A percentile compares a stretch with the other conserved stretches of the same genome.
phyloP scores from a whole-genome alignment of 92 coral and sea anemone genomes.

The Paramuricea clavata region DNA sequence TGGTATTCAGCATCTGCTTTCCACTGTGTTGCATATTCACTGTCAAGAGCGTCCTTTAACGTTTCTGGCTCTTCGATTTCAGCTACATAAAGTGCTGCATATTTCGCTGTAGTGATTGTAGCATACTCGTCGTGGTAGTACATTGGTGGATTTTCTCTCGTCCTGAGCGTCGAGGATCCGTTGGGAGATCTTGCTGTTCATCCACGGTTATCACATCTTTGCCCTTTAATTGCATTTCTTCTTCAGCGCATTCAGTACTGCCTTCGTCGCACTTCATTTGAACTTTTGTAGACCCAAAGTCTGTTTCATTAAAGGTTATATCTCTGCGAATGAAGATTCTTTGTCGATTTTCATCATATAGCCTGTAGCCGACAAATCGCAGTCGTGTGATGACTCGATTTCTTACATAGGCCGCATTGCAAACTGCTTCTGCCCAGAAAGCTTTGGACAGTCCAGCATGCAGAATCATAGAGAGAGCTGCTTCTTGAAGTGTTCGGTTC shows the following conservation, averaged over 20 bases:
- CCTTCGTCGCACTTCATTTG: not conserved
- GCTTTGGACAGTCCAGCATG: too few relatives aligned
- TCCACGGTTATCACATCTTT: not conserved
- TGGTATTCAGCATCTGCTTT: conserved; percentile 61
- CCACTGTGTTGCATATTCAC: conserved; percentile 29
- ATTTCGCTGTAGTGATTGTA: conserved; percentile 40
- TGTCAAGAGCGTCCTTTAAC: conserved; percentile 53
- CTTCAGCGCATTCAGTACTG: not conserved
- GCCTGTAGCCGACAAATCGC: conserved; percentile 62
- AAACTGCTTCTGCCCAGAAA: too few relatives aligned
- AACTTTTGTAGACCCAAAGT: conserved; percentile 33
- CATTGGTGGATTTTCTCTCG: conserved; percentile 26
- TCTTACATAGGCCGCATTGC: not conserved
- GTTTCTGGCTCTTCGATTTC: conserved; percentile 59
- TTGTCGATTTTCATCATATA: conserved; percentile 49
- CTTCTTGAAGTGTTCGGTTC: too few relatives aligned
- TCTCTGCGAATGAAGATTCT: conserved; percentile 63
- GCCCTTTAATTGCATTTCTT: not conserved
- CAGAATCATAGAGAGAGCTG: too few relatives aligned
- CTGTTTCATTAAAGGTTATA: conserved; percentile 60
- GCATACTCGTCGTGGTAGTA: conserved; percentile 68
- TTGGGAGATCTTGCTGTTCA: not conserved
- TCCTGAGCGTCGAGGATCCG: not conserved
- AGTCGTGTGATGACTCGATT: conserved; percentile 31
- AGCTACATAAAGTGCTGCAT: conserved; percentile 52